A percentile compares a stretch with the other conserved stretches of the same genome.
phyloP scores from a whole-genome alignment of 2,888 invertebrate genomes.

The Sarcophaga rosellei region DNA sequence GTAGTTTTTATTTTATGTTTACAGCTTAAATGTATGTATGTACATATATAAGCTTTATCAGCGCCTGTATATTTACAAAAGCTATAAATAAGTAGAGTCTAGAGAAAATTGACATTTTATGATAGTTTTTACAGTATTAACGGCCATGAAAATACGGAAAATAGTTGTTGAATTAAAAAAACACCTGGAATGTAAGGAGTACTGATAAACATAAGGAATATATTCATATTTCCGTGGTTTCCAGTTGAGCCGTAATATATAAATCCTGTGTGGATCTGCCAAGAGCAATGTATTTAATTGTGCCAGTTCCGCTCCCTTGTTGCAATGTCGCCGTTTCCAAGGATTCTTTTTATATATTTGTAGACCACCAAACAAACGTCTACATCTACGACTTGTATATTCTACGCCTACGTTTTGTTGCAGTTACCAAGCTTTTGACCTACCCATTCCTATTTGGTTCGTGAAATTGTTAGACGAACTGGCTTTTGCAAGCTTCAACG shows the following conservation, averaged over 20 bases:
- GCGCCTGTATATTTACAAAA: conserved; percentile 22
- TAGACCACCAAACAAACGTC: too few relatives aligned
- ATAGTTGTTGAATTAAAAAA: conserved; percentile 44
- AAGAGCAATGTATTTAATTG: background rate
- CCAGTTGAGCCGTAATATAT: too few relatives aligned
- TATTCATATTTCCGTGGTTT: too few relatives aligned
- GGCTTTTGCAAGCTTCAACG: too few relatives aligned
- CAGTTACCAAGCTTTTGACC: too few relatives aligned
- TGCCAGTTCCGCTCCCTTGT: background rate
- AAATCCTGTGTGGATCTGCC: background rate
- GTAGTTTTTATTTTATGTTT: background rate
- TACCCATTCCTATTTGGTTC: too few relatives aligned
- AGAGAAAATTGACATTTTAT: conserved; percentile 69
- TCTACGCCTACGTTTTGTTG: too few relatives aligned
- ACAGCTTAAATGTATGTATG: background rate
- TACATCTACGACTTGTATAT: too few relatives aligned
- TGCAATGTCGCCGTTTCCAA: too few relatives aligned
- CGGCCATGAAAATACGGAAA: conserved; percentile 31
- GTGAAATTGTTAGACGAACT: too few relatives aligned
- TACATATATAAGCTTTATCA: conserved; percentile 43
- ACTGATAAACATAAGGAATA: too few relatives aligned
- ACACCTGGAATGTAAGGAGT: conserved; percentile 29
- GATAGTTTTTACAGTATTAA: conserved; percentile 36
- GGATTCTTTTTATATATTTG: too few relatives aligned
- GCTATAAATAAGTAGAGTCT: conserved; percentile 47